Evolutionary conservation across 2,113 vertebrate species (phyloP), one percentile per base, ranked within the genome.

Genomic region (Platichthys stellatus): DNA sequence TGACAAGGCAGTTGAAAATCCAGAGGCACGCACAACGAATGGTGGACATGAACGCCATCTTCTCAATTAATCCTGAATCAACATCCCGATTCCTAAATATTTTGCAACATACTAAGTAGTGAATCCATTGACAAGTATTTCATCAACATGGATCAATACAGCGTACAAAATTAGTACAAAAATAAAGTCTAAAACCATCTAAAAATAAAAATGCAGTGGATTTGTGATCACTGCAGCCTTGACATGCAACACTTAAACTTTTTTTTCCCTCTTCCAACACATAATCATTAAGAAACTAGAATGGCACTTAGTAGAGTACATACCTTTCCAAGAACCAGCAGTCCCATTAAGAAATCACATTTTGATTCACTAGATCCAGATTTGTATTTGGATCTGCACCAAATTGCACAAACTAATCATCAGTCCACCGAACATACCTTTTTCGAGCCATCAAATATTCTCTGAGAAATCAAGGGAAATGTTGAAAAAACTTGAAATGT

Each of bases 1-100:
- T 59, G 54, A 80, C 76, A 75, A 47, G 47, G 49, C 31, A 75
- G 31, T 31, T 31, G 31, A 31, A 45, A 74, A 67, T 53, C 4
- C 28, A 24, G 17, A 78, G 38, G 7, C 23, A 72, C 18, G 6
- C 26, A 53, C 43, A 53, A 64, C 23, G 9, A 1, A 6, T 15
- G 40, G 12, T 77, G 47, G 17, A 74, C 17, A 63, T 80, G 53
- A n/a, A 58, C 14, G 60, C 20, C n/a, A 28, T 20, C 3, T 38
- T 76, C 61, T 73, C 6, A 82, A 6, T 70, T 40, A 13, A 10
- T 47, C 20, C 14, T 45, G 1, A 26, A 70, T 75, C 13, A 58
- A 26, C 5, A 66, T 71, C 14, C 35, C 35, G 17, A 23, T 20
- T 21, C 3, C 14, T 4, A 60, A 51, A 60, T 5, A 20, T 21